phyloP scores from a whole-genome alignment of 64 coral and sea anemone genomes.

The Trachythela sp. region DNA sequence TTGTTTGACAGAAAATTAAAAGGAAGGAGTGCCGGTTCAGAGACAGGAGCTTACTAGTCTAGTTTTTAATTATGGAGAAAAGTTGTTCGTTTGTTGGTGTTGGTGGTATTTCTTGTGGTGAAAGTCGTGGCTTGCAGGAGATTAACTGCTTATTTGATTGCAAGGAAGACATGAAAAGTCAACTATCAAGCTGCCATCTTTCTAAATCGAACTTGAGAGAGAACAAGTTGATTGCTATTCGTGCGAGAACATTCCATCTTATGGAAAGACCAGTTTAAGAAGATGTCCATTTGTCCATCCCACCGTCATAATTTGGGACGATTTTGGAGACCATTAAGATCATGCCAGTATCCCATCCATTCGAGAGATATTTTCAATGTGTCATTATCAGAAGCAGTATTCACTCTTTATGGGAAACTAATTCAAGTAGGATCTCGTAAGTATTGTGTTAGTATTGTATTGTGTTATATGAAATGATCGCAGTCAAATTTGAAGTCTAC shows the following conservation, averaged over 20 bases:
- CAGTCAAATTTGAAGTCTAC: background rate
- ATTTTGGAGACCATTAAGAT: background rate
- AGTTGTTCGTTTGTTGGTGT: constrained; percentile 17
- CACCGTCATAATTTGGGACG: background rate
- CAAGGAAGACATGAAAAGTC: background rate
- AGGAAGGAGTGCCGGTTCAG: too few species aligned
- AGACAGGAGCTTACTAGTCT: background rate
- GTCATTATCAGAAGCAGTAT: background rate
- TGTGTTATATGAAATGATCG: background rate
- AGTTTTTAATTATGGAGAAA: constrained; percentile 2
- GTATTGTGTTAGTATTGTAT: background rate
- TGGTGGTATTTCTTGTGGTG: background rate
- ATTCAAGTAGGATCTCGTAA: constrained; percentile 18
- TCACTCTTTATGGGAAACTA: background rate
- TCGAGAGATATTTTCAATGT: background rate
- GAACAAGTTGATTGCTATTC: background rate
- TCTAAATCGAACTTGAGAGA: background rate
- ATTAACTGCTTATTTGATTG: background rate
- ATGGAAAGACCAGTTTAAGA: background rate
- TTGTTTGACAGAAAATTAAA: background rate
- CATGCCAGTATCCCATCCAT: background rate
- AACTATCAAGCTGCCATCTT: background rate
- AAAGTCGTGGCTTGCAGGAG: background rate
- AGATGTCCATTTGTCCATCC: background rate
- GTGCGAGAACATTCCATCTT: background rate